These are phyloP conservation scores for Andrena cerasifolii DNA, from an alignment of 1,140 invertebrate species.

Conservation along the genomic window DNA sequence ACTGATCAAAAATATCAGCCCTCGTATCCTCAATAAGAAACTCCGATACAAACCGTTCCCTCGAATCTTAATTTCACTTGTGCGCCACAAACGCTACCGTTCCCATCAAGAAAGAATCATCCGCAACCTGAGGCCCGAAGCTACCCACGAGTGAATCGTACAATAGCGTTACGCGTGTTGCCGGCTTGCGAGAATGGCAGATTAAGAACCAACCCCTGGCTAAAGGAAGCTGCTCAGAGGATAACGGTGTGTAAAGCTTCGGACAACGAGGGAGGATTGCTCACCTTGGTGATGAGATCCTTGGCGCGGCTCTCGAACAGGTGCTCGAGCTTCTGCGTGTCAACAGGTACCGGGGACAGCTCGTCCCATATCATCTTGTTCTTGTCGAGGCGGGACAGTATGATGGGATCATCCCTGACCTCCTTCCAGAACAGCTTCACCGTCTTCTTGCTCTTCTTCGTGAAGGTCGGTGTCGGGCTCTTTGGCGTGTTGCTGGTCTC, in stretches of 20 bases:
- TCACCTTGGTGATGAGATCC: slow-evolving; percentile 96
- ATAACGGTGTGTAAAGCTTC: background rate
- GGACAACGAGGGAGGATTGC: slow-evolving; percentile 29
- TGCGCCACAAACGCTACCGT: no score
- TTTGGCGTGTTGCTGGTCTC: slow-evolving; percentile 69
- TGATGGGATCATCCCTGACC: slow-evolving; percentile 92
- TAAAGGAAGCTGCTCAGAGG: slow-evolving; percentile 1
- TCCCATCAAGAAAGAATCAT: no score
- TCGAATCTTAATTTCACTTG: no score
- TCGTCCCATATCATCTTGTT: slow-evolving; percentile 97
- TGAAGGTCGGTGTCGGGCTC: slow-evolving; percentile 79
- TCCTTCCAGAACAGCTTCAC: slow-evolving; percentile 99
- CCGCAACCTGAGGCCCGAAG: no score
- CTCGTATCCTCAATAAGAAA: no score
- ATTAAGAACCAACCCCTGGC: background rate
- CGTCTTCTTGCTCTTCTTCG: slow-evolving; percentile 97
- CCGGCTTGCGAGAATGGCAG: background rate
- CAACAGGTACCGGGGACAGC: slow-evolving; percentile 91
- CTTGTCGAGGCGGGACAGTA: slow-evolving; percentile 85
- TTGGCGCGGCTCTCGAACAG: slow-evolving; percentile 98
- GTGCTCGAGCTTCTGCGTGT: slow-evolving; percentile 97
- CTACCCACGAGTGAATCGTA: background rate
- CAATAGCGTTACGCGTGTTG: background rate
- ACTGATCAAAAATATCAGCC: no score
- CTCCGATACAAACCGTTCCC: no score